Conservation (phyloP, 2,797 vertebrate species). For the Crax fasciolata region DNA sequence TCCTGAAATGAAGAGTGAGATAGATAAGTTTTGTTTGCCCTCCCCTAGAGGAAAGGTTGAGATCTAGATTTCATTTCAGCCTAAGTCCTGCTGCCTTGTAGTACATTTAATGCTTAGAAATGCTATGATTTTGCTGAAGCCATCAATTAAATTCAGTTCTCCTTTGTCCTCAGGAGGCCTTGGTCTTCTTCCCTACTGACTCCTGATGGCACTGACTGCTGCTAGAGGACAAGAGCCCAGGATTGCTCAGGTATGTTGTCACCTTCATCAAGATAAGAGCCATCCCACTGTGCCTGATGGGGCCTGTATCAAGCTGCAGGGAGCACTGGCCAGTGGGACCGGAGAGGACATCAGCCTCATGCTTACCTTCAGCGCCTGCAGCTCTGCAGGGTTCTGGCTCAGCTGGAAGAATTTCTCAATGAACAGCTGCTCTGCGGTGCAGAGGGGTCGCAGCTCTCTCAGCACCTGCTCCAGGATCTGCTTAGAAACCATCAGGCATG, state of each 20-base stretch:
- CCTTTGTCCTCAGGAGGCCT: not conserved
- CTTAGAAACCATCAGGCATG: not conserved
- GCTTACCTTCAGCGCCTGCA: not conserved
- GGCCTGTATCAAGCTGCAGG: not conserved
- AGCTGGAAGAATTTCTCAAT: slow-evolving; percentile 67
- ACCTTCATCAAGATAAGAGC: not conserved
- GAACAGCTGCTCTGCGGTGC: slow-evolving; percentile 51
- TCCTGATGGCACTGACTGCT: not conserved
- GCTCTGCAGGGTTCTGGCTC: fast-evolving
- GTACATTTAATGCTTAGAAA: not conserved
- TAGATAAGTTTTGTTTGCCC: not conserved
- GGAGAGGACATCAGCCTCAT: not conserved
- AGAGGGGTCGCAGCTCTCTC: slow-evolving; percentile 50
- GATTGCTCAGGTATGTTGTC: not conserved
- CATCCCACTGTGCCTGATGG: not conserved
- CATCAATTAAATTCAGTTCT: not conserved
- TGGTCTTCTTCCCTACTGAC: not conserved
- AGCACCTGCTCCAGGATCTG: slow-evolving; percentile 70
- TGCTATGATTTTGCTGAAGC: not conserved
- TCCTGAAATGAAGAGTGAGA: not conserved
- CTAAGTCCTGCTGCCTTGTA: not conserved
- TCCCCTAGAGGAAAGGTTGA: not conserved
- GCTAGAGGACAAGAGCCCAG: not conserved
- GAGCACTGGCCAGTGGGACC: not conserved
- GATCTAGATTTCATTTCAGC: not conserved